A percentile compares a stretch with the other conserved stretches of the same genome.
Conservation (phyloP, 2,797 vertebrate species). For the Silurus lanzhouensis region DNA sequence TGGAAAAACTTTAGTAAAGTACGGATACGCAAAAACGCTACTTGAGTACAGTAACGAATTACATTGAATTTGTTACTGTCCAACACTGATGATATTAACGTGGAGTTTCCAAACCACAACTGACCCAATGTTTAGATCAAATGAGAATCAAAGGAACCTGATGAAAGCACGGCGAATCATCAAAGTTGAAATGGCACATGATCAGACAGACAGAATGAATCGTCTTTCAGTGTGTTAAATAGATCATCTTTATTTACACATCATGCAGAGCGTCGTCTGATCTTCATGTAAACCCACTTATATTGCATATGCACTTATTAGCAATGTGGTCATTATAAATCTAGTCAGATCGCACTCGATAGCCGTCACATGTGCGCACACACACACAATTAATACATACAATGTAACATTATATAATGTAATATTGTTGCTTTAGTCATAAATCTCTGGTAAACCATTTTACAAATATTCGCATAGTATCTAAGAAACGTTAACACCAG, state of each 20-base stretch:
- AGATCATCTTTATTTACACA: constrained; percentile 51
- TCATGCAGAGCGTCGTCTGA: constrained; percentile 66
- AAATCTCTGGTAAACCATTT: background rate
- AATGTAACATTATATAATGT: too few species aligned
- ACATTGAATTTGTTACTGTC: background rate
- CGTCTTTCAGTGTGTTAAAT: constrained; percentile 52
- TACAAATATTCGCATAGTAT: constrained; percentile 18
- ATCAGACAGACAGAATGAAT: constrained; percentile 34
- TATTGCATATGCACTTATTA: constrained; percentile 49
- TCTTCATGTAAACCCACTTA: constrained; percentile 57
- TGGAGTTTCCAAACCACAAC: constrained; percentile 66
- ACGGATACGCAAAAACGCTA: too few species aligned
- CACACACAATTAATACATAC: constrained; percentile 20
- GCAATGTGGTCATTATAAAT: constrained; percentile 14
- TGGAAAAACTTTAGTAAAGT: too few species aligned
- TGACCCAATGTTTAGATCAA: constrained; percentile 69
- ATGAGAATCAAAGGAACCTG: constrained; percentile 65
- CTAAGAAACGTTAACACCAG: background rate
- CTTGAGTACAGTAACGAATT: too few species aligned
- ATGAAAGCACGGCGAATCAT: constrained; percentile 73
- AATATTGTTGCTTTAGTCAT: constrained; percentile 24
- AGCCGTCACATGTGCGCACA: background rate
- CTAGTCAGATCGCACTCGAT: background rate
- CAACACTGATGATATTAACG: constrained; percentile 55
- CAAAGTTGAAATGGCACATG: constrained; percentile 71